Conservation (phyloP, 2,113 vertebrate genomes). For the Zosterops lateralis region DNA sequence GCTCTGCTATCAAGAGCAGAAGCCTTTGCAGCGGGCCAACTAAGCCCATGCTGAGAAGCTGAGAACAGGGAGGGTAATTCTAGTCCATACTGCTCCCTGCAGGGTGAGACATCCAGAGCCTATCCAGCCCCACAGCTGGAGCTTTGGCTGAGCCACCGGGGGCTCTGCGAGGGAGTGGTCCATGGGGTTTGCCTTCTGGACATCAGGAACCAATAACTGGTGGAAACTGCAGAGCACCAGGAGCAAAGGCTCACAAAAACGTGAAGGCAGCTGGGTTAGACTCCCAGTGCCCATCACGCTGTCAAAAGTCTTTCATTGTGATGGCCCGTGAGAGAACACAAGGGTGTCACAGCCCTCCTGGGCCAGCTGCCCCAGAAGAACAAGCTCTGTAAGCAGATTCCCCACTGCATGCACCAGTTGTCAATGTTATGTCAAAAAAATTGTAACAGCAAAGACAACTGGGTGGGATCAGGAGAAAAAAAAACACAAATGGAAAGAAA, state of each 20-base stretch:
- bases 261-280: not conserved
- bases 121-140: not conserved
- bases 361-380: not conserved
- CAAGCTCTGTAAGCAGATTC: not conserved
- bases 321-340: not conserved
- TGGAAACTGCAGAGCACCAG: not conserved
- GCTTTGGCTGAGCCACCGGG: not conserved
- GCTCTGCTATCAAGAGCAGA: not conserved
- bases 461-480: not conserved
- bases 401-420: conserved; percentile 10
- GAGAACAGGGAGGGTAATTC: not conserved
- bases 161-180: not conserved
- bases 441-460: not conserved
- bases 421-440: not conserved
- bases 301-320: not conserved
- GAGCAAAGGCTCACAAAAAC: not conserved
- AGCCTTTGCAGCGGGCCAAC: not conserved
- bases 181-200: not conserved
- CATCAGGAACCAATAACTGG: not conserved
- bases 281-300: not conserved
- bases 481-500: not conserved
- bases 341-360: not conserved
- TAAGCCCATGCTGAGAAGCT: not conserved
- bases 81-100: not conserved
- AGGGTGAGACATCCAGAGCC: not conserved